Evolutionary conservation across 2,113 vertebrate genomes (phyloP).

Genomic region (Holacanthus passer): DNA sequence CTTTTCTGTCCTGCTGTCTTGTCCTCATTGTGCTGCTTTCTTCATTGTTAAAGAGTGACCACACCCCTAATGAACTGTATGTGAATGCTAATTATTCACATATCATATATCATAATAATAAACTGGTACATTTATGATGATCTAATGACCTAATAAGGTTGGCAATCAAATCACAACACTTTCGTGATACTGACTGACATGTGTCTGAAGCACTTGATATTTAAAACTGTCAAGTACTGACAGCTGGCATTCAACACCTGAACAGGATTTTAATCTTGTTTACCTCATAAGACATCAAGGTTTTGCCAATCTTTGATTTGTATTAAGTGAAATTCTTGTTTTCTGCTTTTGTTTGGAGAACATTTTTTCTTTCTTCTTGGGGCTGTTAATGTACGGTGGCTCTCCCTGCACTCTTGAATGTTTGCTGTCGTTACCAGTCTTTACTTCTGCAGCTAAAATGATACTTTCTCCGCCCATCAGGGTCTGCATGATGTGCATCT

Average conservation of each 20-base stretch:
- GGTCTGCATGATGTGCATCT: too few species aligned
- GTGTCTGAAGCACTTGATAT: background rate
- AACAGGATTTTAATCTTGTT: background rate
- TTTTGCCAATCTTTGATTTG: background rate
- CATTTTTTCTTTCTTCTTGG: too few species aligned
- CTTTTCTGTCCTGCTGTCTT: background rate
- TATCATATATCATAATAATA: background rate
- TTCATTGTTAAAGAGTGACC: constrained; percentile 6
- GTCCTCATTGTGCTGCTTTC: background rate
- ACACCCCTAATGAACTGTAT: constrained; percentile 34
- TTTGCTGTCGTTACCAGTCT: too few species aligned
- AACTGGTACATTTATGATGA: background rate
- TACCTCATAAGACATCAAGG: background rate
- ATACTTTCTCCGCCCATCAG: too few species aligned
- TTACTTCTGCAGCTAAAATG: too few species aligned
- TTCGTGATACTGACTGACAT: background rate
- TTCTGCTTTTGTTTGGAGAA: background rate
- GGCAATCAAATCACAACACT: background rate
- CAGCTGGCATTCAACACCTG: background rate
- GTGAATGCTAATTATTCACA: background rate
- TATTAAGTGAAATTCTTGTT: background rate
- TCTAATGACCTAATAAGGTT: background rate
- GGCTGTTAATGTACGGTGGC: too few species aligned
- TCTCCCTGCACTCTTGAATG: too few species aligned
- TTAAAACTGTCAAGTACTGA: background rate